Evolutionary conservation across 1,140 invertebrate genomes (phyloP).

Genomic region (Bathynomus jamesi): DNA sequence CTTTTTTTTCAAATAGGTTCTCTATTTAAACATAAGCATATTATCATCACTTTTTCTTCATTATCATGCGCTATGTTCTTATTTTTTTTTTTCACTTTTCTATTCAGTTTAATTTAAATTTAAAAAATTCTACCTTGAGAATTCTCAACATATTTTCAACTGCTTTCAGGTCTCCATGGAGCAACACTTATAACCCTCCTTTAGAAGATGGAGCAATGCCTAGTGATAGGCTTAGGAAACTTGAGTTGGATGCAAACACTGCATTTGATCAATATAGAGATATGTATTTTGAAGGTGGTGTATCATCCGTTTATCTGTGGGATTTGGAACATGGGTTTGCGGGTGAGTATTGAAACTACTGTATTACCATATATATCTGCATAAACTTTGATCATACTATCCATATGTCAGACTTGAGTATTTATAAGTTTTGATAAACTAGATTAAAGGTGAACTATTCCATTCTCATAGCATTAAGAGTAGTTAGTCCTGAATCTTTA

Average conservation of each 20-base stretch:
- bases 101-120: background rate
- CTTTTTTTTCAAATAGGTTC: too few relatives aligned
- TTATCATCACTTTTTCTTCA: too few relatives aligned
- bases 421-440: background rate
- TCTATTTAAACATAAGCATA: too few relatives aligned
- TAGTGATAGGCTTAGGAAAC: constrained; percentile 84
- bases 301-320: constrained; percentile 99
- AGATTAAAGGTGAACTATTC: too few relatives aligned
- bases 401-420: background rate
- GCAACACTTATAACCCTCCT: constrained; percentile 95
- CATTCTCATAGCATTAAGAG: too few relatives aligned
- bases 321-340: constrained; percentile 98
- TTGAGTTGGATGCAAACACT: constrained; percentile 96
- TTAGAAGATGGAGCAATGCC: constrained; percentile 98
- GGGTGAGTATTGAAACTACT: constrained; percentile 45
- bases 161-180: constrained; percentile 86
- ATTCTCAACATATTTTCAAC: background rate
- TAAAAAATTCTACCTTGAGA: background rate
- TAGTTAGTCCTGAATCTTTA: too few relatives aligned
- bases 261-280: constrained; percentile 98
- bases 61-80: too few relatives aligned
- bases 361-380: background rate
- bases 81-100: too few relatives aligned
- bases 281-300: constrained; percentile 99
- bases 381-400: background rate